Evolutionary conservation across 2,888 invertebrate genomes (phyloP).

Genomic region (Tenodera sinensis): DNA sequence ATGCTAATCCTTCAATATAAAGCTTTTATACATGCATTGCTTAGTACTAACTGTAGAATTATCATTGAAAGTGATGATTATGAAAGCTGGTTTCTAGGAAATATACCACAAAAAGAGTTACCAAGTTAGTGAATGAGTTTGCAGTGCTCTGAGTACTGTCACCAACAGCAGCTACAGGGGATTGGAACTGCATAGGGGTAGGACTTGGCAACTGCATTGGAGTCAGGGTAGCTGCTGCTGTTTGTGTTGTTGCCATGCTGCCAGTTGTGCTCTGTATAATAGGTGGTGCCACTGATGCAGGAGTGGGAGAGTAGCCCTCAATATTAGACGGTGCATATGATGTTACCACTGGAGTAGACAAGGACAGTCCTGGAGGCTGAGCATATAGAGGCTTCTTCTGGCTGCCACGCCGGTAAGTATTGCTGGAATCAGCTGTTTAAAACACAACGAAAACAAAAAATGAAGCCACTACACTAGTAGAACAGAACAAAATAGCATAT

Average conservation of each 20-base stretch:
- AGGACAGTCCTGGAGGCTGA: constrained; percentile 65
- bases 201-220: constrained; percentile 13
- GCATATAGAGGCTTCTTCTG: constrained; percentile 71
- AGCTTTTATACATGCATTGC: too few relatives aligned
- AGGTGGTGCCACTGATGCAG: not conserved
- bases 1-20: too few relatives aligned
- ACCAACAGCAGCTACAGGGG: constrained; percentile 4
- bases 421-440: constrained; percentile 37
- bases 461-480: not conserved
- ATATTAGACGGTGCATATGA: not conserved
- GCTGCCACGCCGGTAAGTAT: constrained; percentile 64
- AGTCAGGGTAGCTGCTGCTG: constrained; percentile 15
- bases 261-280: not conserved
- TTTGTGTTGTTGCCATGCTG: not conserved
- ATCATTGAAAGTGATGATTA: too few relatives aligned
- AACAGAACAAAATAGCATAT: too few relatives aligned
- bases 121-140: constrained; percentile 27
- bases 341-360: constrained; percentile 1
- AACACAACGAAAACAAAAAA: not conserved
- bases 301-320: not conserved
- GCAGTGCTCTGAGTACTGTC: constrained; percentile 9
- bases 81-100: not conserved
- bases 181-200: constrained; percentile 16
- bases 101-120: not conserved
- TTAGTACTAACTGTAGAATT: too few relatives aligned